Conservation (phyloP, 2,888 invertebrate genomes). For the Agelastica alni region DNA sequence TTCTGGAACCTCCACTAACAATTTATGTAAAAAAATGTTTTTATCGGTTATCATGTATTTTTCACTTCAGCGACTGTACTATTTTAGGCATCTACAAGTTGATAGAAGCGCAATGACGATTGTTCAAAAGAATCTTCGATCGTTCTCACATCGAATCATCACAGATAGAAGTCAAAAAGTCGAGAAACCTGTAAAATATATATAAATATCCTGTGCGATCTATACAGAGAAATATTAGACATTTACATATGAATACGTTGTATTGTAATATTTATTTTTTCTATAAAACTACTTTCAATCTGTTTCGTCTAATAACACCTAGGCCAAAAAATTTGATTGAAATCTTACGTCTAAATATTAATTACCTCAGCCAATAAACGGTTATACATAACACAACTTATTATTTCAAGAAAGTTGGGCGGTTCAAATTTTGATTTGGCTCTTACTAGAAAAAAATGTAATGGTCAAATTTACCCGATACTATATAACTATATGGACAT, state of each 20-base stretch:
- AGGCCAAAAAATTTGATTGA: constrained; percentile 51
- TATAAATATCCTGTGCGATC: constrained; percentile 32
- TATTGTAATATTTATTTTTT: too few relatives aligned
- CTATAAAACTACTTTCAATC: constrained; percentile 27
- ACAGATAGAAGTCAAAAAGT: constrained; percentile 54
- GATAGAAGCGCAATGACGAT: background rate
- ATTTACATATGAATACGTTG: constrained; percentile 19
- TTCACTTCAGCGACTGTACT: too few relatives aligned
- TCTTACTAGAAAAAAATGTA: too few relatives aligned
- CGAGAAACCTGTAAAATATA: constrained; percentile 42
- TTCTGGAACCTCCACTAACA: too few relatives aligned
- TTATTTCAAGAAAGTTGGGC: constrained; percentile 20
- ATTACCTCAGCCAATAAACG: constrained; percentile 53
- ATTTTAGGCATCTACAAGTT: too few relatives aligned
- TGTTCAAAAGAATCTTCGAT: constrained; percentile 34
- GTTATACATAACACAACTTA: constrained; percentile 29
- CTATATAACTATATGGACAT: too few relatives aligned
- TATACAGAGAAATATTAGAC: constrained; percentile 28
- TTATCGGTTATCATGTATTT: too few relatives aligned
- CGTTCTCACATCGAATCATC: constrained; percentile 48
- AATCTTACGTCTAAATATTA: constrained; percentile 47
- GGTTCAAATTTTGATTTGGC: too few relatives aligned
- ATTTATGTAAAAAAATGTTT: too few relatives aligned
- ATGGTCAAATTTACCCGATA: too few relatives aligned
- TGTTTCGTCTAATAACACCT: constrained; percentile 38